Evolutionary conservation across 2,888 invertebrate genomes (phyloP).

Genomic region (Pseudolycoriella hygida): DNA sequence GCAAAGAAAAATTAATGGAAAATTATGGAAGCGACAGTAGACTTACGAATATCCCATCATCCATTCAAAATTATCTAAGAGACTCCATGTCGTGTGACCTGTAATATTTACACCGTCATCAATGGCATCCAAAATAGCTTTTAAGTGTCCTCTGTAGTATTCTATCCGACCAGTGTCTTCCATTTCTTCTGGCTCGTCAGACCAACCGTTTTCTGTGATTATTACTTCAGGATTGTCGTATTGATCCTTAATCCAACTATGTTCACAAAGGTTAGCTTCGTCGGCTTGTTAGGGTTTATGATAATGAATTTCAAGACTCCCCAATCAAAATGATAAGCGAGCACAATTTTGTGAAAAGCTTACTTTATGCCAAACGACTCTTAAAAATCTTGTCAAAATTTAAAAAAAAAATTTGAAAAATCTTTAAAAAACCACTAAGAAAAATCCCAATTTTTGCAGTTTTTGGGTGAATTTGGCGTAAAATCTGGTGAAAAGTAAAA

Average conservation of each 20-base stretch:
- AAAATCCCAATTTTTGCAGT: too few relatives aligned
- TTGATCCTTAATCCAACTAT: slow-evolving; percentile 30
- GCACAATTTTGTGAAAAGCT: too few relatives aligned
- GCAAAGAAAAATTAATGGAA: neutral
- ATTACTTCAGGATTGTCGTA: slow-evolving; percentile 33
- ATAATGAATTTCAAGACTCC: neutral
- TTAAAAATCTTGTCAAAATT: too few relatives aligned
- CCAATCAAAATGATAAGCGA: too few relatives aligned
- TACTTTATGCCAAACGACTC: too few relatives aligned
- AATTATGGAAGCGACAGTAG: neutral
- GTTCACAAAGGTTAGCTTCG: neutral
- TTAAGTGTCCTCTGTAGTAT: slow-evolving; percentile 21
- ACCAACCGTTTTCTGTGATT: slow-evolving; percentile 37
- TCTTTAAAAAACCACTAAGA: too few relatives aligned
- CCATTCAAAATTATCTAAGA: slow-evolving; percentile 52
- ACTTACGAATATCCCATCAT: slow-evolving; percentile 36
- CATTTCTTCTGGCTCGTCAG: slow-evolving; percentile 17
- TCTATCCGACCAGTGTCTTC: neutral
- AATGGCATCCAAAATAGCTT: slow-evolving; percentile 30
- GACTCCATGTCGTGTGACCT: slow-evolving; percentile 40
- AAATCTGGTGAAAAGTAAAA: too few relatives aligned
- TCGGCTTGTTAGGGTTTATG: too few relatives aligned
- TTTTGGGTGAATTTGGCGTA: too few relatives aligned
- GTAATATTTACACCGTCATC: slow-evolving; percentile 30
- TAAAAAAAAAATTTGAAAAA: too few relatives aligned